Conservation (phyloP, 2,888 invertebrate species). For the Synanthedon formicaeformis region DNA sequence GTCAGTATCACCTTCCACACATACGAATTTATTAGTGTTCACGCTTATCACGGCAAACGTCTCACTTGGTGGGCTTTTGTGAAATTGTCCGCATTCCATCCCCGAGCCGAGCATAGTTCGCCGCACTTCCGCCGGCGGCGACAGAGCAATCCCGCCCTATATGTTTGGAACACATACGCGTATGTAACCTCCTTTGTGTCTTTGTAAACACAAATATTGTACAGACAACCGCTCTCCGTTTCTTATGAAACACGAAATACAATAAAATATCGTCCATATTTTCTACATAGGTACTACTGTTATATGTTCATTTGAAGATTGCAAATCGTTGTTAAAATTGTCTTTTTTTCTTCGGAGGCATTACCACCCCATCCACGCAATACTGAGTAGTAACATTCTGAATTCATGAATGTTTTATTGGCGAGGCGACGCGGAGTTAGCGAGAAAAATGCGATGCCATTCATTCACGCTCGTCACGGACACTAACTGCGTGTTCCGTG, state of each 20-base stretch:
- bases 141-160: conserved; percentile 30
- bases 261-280: too few relatives aligned
- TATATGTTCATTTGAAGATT: too few relatives aligned
- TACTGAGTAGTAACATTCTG: conserved; percentile 49
- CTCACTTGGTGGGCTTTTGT: conserved; percentile 53
- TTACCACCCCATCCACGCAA: conserved; percentile 32
- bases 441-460: conserved; percentile 59
- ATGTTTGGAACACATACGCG: conserved; percentile 33
- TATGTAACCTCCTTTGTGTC: neutral
- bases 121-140: conserved; percentile 38
- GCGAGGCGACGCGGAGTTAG: conserved; percentile 47
- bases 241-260: too few relatives aligned
- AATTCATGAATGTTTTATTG: conserved; percentile 65
- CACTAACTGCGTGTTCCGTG: conserved; percentile 58
- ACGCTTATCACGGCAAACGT: conserved; percentile 52
- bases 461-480: conserved; percentile 61
- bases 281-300: too few relatives aligned
- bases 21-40: conserved; percentile 57
- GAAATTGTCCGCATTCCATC: conserved; percentile 55
- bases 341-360: conserved; percentile 29
- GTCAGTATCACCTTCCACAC: conserved; percentile 3
- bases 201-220: neutral
- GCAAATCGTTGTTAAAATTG: conserved; percentile 23
- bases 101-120: conserved; percentile 42
- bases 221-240: neutral